Evolutionary conservation across 2,888 invertebrate species (phyloP).

Genomic region (Aspidiotus rigidus): DNA sequence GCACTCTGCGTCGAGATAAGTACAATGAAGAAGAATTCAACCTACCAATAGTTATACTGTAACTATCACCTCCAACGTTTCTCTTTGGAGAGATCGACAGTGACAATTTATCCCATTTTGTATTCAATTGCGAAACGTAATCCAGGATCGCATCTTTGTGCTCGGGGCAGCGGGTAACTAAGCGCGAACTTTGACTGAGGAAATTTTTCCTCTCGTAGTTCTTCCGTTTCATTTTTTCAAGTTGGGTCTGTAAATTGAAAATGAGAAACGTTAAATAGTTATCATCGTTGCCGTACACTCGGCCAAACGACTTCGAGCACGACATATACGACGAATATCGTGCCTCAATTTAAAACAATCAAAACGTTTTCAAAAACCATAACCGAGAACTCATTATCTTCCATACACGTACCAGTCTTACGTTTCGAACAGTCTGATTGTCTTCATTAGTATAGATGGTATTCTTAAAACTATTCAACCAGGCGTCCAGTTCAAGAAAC

Average conservation of each 20-base stretch:
- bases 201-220: slow-evolving; percentile 63
- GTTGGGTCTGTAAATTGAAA: slow-evolving; percentile 52
- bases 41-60: not conserved
- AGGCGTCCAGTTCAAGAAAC: slow-evolving; percentile 70
- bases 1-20: no score
- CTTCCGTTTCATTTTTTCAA: slow-evolving; percentile 64
- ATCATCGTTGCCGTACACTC: no score
- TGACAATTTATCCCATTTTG: slow-evolving; percentile 38
- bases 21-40: not conserved
- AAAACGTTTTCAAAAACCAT: not conserved
- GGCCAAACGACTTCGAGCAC: no score
- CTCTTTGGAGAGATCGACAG: slow-evolving; percentile 30
- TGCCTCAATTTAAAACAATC: no score
- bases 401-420: slow-evolving; percentile 53
- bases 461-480: slow-evolving; percentile 70
- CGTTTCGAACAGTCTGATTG: slow-evolving; percentile 56
- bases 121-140: slow-evolving; percentile 21
- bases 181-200: slow-evolving; percentile 67
- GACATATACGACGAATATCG: no score
- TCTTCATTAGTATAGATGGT: slow-evolving; percentile 66
- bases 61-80: slow-evolving; percentile 13
- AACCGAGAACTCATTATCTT: not conserved
- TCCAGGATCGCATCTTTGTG: slow-evolving; percentile 53
- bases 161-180: slow-evolving; percentile 55
- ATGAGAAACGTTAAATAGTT: no score